Percentiles rank a stretch among this genome's conserved stretches.
Conservation (phyloP, 2,888 invertebrate genomes). For the Seladonia tumulorum region DNA sequence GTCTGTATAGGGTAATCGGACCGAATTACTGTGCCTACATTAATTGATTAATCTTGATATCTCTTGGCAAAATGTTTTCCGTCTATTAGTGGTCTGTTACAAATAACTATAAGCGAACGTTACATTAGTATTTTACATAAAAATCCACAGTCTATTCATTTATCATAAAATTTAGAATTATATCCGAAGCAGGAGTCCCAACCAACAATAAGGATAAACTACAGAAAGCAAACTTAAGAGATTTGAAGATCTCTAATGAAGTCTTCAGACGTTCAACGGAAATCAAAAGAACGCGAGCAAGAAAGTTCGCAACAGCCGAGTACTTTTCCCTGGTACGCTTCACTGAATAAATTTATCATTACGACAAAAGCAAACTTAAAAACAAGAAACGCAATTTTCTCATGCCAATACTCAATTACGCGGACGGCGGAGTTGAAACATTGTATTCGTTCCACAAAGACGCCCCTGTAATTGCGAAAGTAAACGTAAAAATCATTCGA, state of each 20-base stretch:
- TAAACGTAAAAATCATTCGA: neutral
- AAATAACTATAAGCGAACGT: too few relatives aligned
- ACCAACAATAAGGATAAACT: neutral
- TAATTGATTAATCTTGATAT: too few relatives aligned
- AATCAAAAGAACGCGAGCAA: neutral
- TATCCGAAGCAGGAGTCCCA: neutral
- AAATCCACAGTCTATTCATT: too few relatives aligned
- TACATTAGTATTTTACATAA: too few relatives aligned
- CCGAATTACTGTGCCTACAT: too few relatives aligned
- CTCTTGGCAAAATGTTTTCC: too few relatives aligned
- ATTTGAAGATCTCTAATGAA: neutral
- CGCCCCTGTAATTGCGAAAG: neutral
- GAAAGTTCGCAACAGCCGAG: neutral
- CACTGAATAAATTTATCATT: neutral
- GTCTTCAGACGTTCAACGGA: slow-evolving; percentile 1
- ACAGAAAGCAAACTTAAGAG: neutral
- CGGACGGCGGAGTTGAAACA: neutral
- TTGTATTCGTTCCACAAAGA: neutral
- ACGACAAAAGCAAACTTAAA: neutral
- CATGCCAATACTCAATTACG: neutral
- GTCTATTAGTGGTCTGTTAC: too few relatives aligned
- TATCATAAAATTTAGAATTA: neutral
- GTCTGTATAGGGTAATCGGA: too few relatives aligned
- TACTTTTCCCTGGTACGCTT: neutral
- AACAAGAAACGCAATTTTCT: neutral